Conservation (phyloP, 64 coral and sea anemone genomes). For the Stichodactyla helianthus region DNA sequence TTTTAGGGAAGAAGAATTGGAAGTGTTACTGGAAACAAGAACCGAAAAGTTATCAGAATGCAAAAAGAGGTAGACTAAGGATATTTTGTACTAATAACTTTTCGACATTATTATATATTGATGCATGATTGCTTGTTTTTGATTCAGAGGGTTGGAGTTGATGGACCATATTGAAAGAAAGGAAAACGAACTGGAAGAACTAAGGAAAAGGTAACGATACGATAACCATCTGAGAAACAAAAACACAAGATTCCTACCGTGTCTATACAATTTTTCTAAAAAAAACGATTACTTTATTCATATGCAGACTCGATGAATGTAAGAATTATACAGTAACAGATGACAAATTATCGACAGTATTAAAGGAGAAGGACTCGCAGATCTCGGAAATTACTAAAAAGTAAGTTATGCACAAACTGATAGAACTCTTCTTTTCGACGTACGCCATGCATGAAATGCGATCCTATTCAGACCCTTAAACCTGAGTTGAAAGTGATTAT, state of each 20-base stretch:
- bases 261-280: background rate
- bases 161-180: slow-evolving; percentile 58
- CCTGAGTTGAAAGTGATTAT: too few species aligned
- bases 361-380: slow-evolving; percentile 66
- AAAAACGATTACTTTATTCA: background rate
- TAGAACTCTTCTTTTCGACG: too few species aligned
- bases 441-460: too few species aligned
- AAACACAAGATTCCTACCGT: background rate
- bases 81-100: background rate
- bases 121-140: background rate
- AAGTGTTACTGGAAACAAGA: slow-evolving; percentile 72
- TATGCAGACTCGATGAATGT: slow-evolving; percentile 63
- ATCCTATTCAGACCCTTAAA: too few species aligned
- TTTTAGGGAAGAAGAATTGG: slow-evolving; percentile 81
- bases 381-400: slow-evolving; percentile 52
- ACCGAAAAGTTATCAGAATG: slow-evolving; percentile 65
- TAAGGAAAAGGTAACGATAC: slow-evolving; percentile 52
- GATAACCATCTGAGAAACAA: background rate
- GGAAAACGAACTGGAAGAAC: slow-evolving; percentile 48
- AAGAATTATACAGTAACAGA: slow-evolving; percentile 50
- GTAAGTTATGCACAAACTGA: background rate
- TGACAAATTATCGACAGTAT: slow-evolving; percentile 20
- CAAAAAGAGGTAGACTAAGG: slow-evolving; percentile 45
- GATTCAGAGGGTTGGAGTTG: slow-evolving; percentile 58
- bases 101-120: background rate